Conservation (phyloP, 2,113 vertebrate genomes). For the Galemys pyrenaicus region DNA sequence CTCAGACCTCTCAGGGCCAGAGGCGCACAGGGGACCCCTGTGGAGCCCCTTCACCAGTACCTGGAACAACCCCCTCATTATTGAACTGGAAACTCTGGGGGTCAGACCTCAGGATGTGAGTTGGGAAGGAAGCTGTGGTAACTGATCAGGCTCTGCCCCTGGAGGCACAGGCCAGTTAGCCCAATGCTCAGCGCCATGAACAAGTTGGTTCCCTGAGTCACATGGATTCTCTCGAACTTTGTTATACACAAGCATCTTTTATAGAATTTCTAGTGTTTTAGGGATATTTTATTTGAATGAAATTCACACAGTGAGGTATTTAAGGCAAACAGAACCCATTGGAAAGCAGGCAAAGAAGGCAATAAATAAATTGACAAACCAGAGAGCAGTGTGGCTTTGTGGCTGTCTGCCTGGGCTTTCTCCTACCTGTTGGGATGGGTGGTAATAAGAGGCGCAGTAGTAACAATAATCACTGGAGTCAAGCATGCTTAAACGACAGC, state of each 20-base stretch:
- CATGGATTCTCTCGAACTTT: background rate
- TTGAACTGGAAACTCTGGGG: background rate
- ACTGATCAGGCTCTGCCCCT: too few species aligned
- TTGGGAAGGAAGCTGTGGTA: background rate
- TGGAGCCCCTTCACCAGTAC: rapidly evolving
- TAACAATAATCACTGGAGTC: background rate
- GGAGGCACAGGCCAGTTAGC: too few species aligned
- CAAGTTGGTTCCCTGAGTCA: too few species aligned
- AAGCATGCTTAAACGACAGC: background rate
- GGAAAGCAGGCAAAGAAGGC: background rate
- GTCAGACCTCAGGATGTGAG: background rate
- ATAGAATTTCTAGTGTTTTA: background rate
- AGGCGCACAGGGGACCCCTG: background rate
- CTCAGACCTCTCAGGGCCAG: background rate
- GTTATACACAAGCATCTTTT: background rate
- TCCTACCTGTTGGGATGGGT: background rate
- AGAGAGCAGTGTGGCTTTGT: background rate
- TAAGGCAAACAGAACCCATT: background rate
- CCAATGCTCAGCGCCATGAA: too few species aligned
- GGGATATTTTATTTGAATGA: background rate
- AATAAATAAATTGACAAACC: background rate
- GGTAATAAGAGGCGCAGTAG: background rate
- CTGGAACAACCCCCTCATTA: background rate
- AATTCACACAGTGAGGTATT: background rate
- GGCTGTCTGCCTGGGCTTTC: background rate